phyloP scores from a whole-genome alignment of 2,888 invertebrate species.

The Scaeva pyrastri region DNA sequence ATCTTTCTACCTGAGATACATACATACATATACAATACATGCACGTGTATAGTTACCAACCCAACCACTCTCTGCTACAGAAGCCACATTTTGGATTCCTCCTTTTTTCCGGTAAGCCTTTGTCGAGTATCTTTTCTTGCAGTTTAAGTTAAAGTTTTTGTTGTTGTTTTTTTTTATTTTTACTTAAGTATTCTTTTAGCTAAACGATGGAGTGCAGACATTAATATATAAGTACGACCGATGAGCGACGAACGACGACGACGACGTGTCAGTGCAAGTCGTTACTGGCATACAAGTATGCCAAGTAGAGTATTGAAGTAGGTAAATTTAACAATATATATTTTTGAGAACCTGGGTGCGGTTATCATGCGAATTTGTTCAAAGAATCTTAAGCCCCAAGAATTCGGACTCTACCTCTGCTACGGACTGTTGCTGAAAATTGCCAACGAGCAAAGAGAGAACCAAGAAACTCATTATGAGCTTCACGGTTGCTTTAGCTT shows the following conservation, averaged over 20 bases:
- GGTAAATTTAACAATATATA: conserved; percentile 11
- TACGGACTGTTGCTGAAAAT: not conserved
- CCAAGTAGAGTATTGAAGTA: not conserved
- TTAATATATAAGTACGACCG: conserved; percentile 9
- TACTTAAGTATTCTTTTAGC: conserved; percentile 22
- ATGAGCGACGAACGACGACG: not conserved
- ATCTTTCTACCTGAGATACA: conserved; percentile 53
- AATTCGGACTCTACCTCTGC: not conserved
- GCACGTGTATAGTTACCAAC: too few relatives aligned
- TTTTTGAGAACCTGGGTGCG: conserved; percentile 39
- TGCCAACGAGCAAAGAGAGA: not conserved
- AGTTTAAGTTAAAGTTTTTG: conserved; percentile 36
- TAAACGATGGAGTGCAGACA: conserved; percentile 42
- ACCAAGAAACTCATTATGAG: too few relatives aligned
- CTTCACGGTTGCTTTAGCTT: too few relatives aligned
- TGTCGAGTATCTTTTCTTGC: conserved; percentile 37
- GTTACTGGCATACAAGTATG: not conserved
- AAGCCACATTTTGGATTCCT: conserved; percentile 37
- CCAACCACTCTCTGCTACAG: conserved; percentile 27
- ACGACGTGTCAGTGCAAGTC: conserved; percentile 12
- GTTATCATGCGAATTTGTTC: conserved; percentile 39
- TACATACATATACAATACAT: not conserved
- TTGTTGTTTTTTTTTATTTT: conserved; percentile 30
- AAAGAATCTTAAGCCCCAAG: not conserved
- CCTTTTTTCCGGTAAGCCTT: conserved; percentile 32